Base-by-base conservation (phyloP, 2,113 vertebrate species). In the Serilophus lunatus region DNA sequence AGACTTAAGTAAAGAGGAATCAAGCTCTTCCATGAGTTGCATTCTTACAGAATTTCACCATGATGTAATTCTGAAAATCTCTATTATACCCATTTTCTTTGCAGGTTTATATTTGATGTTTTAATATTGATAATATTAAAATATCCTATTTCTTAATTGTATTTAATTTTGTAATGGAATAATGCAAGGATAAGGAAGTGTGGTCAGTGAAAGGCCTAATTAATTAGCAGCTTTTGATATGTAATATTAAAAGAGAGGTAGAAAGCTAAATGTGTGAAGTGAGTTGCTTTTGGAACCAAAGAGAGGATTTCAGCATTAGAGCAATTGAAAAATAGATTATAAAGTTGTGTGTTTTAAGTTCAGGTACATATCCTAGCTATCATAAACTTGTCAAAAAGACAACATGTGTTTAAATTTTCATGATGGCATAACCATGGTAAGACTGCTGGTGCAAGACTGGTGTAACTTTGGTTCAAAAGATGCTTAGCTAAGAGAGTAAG, bases 371-470 rank as follows among this genome's bases (percentile, higher is more conserved):
- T 63, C n/a, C 45, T 83, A 50, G 45, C 17, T 88, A 50, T 70
- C 35, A 17, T 23, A 63, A n/a, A 38, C 19, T 70, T 86, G 60
- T 83, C 63, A 75, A 68, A 45, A 8, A 61, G 50, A 17, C 0
- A 1, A 3, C 4, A 2, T 18, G 15, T 63, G 35, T 49, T 86
- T 50, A 56, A 78, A 56, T 51, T 35, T 29, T 59, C 0, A 0
- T 13, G 56, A 12, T 68, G 18, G 12, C 3, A 0, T 84, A 82
- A 79, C 35, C 29, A 12, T 44, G 51, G 26, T 49, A 44, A 63
- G 59, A 19, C 18, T 86, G 28, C 56, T 66, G 35, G 56, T 63
- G 31, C 15, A 42, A 56, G 29, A 7, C 12, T 61, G 47, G 18
- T 1, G 0, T 81, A 42, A 60, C 45, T 86, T 42, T 89, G 18